Percentiles rank a stretch among this genome's conserved stretches.
Conservation (phyloP, 2,113 vertebrate genomes). For the Saimiri boliviensis region DNA sequence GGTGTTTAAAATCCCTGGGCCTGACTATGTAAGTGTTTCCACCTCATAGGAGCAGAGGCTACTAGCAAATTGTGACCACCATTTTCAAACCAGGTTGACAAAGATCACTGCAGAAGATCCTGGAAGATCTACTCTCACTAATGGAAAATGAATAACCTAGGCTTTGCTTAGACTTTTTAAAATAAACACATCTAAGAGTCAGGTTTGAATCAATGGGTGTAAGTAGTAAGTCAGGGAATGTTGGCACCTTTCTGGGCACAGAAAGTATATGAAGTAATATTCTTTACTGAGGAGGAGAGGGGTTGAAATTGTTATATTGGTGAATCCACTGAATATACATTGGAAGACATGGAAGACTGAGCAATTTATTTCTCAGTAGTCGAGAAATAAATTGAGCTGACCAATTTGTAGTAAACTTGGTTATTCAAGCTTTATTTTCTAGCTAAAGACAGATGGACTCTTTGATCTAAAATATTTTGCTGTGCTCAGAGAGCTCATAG, state of each 20-base stretch:
- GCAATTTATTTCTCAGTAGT: conserved; percentile 40
- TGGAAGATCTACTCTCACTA: not conserved
- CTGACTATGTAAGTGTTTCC: not conserved
- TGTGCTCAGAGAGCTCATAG: not conserved
- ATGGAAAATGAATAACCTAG: not conserved
- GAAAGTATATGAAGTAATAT: not conserved
- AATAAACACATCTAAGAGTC: not conserved
- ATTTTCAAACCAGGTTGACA: conserved; percentile 1
- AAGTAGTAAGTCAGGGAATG: conserved; percentile 16
- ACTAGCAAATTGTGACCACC: not conserved
- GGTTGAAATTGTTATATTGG: not conserved
- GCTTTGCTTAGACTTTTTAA: conserved; percentile 27
- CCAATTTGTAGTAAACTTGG: conserved; percentile 32
- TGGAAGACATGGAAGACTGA: not conserved
- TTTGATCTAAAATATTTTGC: conserved; percentile 30
- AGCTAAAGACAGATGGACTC: not conserved
- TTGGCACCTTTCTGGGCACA: conserved; percentile 39
- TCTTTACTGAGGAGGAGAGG: not conserved
- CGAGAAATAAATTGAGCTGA: not conserved
- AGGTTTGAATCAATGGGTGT: not conserved
- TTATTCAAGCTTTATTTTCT: conserved; percentile 28
- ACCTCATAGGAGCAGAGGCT: not conserved
- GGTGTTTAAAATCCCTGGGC: not conserved
- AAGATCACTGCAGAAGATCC: not conserved
- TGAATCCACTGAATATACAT: not conserved